A percentile compares a stretch with the other conserved stretches of the same genome.
Evolutionary conservation across 2,113 vertebrate species (phyloP).

Genomic region (Stercorarius parasiticus): DNA sequence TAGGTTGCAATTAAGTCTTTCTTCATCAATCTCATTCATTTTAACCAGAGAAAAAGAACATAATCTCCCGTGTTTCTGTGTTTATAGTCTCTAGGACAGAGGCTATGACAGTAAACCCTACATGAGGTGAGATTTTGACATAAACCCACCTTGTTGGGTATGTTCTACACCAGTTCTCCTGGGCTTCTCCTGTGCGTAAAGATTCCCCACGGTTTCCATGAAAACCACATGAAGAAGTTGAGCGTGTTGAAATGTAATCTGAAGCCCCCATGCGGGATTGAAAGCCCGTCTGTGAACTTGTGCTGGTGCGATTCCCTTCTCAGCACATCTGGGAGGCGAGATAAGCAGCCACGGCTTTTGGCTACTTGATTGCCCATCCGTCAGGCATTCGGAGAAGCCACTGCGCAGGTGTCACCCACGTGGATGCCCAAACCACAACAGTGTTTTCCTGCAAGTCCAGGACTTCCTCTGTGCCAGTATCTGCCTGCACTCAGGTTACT

Average conservation of each 20-base stretch:
- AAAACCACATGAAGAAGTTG: not conserved
- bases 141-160: not conserved
- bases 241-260: not conserved
- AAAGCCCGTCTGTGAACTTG: not conserved
- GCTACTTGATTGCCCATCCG: not conserved
- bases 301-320: not conserved
- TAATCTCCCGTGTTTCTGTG: not conserved
- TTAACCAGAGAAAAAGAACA: not conserved
- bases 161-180: not conserved
- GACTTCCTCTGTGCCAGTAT: not conserved
- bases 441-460: not conserved
- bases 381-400: not conserved
- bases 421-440: not conserved
- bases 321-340: not conserved
- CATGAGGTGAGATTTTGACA: not conserved
- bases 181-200: not conserved
- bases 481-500: not conserved
- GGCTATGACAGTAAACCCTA: not conserved
- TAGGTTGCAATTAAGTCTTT: not conserved
- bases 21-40: not conserved
- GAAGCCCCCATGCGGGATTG: not conserved
- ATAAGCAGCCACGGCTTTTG: not conserved
- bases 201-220: not conserved
- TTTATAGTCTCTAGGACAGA: not conserved
- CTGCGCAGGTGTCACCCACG: not conserved